Percentiles rank a stretch among this genome's conserved stretches.
Conservation (phyloP, 2,888 invertebrate genomes). For the Drosophila helvetica region DNA sequence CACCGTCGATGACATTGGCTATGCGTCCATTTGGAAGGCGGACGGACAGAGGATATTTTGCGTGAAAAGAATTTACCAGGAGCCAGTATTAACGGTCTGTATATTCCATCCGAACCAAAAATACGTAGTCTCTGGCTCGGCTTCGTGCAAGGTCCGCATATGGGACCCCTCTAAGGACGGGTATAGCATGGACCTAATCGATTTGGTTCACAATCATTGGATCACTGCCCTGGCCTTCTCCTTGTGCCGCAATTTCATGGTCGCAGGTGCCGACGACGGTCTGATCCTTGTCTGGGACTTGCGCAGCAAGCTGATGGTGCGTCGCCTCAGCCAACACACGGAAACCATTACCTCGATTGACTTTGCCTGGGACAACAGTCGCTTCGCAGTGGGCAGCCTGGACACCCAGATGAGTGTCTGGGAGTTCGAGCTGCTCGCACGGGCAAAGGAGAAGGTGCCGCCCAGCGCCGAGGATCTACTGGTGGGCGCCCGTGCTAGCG, state of each 20-base stretch:
- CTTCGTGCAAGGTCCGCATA: background rate
- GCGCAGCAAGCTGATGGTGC: rapidly evolving
- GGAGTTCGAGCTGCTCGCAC: background rate
- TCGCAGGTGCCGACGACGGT: background rate
- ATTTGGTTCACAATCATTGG: background rate
- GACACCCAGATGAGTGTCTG: background rate
- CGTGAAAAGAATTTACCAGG: background rate
- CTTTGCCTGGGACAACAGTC: background rate
- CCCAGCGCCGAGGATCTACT: no score
- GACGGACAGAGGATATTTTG: rapidly evolving
- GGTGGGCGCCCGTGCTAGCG: background rate
- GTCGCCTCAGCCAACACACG: background rate
- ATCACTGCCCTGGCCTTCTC: background rate
- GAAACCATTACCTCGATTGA: background rate
- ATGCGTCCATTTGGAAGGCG: background rate
- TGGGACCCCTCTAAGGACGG: background rate
- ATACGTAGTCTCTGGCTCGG: background rate
- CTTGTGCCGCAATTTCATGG: rapidly evolving
- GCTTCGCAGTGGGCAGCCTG: background rate
- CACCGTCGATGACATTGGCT: background rate
- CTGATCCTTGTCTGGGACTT: background rate
- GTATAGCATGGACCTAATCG: no score
- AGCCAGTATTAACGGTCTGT: background rate
- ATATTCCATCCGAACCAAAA: background rate
- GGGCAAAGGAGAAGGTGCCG: no score